Evolutionary conservation across 2,888 invertebrate genomes (phyloP).

Genomic region (Eubasilissa splendida): DNA sequence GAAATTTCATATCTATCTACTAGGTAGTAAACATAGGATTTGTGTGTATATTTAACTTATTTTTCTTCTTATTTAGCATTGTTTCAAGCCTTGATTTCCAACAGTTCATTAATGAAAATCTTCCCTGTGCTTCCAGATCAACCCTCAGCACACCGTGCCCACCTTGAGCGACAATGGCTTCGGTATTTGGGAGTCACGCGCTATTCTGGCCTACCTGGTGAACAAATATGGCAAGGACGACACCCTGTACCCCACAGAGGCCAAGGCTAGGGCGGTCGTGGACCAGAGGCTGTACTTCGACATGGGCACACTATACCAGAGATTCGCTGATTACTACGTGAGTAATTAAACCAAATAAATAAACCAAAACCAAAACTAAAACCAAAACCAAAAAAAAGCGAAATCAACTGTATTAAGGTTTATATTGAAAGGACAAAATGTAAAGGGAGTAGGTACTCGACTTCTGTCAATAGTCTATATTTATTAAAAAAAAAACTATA

Average conservation of each 20-base stretch:
- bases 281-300: conserved; percentile 88
- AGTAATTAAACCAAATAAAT: conserved; percentile 64
- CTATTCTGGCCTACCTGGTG: conserved; percentile 85
- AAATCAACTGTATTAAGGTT: no score
- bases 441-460: no score
- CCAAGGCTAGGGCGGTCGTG: conserved; percentile 82
- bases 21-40: no score
- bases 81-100: no score
- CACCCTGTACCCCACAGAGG: conserved; percentile 83
- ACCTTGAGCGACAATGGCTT: conserved; percentile 89
- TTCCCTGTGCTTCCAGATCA: conserved; percentile 72
- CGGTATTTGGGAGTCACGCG: conserved; percentile 87
- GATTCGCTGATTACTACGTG: conserved; percentile 82
- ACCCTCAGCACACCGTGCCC: conserved; percentile 89
- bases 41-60: no score
- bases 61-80: no score
- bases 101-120: background rate
- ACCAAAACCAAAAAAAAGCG: no score
- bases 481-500: no score
- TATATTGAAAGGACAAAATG: no score
- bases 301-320: conserved; percentile 80
- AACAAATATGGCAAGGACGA: conserved; percentile 87
- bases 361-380: no score
- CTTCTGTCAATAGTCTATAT: no score
- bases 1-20: no score